Percentiles rank a stretch among this genome's conserved stretches.
phyloP scores from a whole-genome alignment of 2,888 invertebrate species.

The Bombylius discolor region DNA sequence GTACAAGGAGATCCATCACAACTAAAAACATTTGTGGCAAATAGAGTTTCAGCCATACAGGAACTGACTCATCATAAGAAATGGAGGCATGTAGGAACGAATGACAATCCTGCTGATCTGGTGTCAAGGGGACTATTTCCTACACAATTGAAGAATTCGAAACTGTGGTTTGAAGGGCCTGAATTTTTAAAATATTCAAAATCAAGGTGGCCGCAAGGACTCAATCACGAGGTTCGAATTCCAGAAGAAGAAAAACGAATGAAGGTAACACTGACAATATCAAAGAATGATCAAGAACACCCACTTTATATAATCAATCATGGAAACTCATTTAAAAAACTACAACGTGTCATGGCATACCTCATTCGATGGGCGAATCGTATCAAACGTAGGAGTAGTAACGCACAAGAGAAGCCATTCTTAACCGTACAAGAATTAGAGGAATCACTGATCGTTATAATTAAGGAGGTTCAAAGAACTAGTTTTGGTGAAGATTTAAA shows the following conservation, averaged over 20 bases:
- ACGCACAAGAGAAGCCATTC: too few relatives aligned
- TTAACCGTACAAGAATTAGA: too few relatives aligned
- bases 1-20: constrained; percentile 4
- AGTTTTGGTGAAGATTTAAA: too few relatives aligned
- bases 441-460: too few relatives aligned
- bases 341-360: background rate
- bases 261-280: background rate
- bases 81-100: constrained; percentile 11
- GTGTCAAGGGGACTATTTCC: constrained; percentile 12
- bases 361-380: too few relatives aligned
- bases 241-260: background rate
- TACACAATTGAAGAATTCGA: constrained; percentile 1
- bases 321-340: background rate
- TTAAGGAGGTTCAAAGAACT: too few relatives aligned
- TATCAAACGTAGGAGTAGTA: too few relatives aligned
- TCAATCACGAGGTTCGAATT: background rate
- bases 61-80: background rate
- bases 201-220: background rate
- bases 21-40: constrained; percentile 11
- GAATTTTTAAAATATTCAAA: background rate
- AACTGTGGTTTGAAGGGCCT: constrained; percentile 15
- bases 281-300: background rate
- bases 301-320: background rate
- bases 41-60: constrained; percentile 11
- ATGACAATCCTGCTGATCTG: constrained; percentile 13